Evolutionary conservation across 2,113 vertebrate genomes (phyloP).

Genomic region (Cyprinodon variegatus): DNA sequence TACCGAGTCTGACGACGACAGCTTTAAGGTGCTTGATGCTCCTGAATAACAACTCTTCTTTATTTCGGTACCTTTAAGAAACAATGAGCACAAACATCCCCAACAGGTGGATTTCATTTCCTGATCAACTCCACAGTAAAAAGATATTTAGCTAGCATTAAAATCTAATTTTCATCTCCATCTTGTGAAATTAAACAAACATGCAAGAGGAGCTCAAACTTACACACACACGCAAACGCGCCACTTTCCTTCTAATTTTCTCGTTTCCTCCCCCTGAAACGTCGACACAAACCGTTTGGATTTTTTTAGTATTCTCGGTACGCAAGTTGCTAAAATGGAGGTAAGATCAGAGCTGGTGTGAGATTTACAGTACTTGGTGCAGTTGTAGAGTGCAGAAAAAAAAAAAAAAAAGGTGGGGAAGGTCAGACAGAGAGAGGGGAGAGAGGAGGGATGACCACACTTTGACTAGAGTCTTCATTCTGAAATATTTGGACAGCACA

Average conservation of each 20-base stretch:
- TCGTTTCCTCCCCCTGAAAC: slow-evolving; percentile 23
- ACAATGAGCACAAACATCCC: neutral
- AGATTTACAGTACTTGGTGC: slow-evolving; percentile 74
- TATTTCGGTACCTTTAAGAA: slow-evolving; percentile 57
- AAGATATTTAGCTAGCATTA: slow-evolving; percentile 26
- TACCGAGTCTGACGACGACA: slow-evolving; percentile 50
- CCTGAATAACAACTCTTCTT: slow-evolving; percentile 48
- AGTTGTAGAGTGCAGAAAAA: slow-evolving; percentile 64
- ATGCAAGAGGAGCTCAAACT: slow-evolving; percentile 48
- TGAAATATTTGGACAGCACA: slow-evolving; percentile 43
- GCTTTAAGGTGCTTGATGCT: slow-evolving; percentile 73
- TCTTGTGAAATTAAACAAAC: slow-evolving; percentile 37
- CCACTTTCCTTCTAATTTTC: slow-evolving; percentile 25
- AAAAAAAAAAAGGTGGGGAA: neutral
- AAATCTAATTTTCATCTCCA: slow-evolving; percentile 36
- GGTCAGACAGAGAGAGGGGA: slow-evolving; percentile 29
- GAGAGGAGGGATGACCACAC: slow-evolving; percentile 64
- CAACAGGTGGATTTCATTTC: neutral
- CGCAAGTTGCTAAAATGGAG: slow-evolving; percentile 63
- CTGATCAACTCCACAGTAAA: slow-evolving; percentile 11
- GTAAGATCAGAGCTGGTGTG: slow-evolving; percentile 77
- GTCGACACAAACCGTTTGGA: slow-evolving; percentile 59
- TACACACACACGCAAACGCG: slow-evolving; percentile 22
- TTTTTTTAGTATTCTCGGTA: slow-evolving; percentile 43
- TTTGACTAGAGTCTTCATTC: slow-evolving; percentile 59